A percentile compares a stretch with the other conserved stretches of the same genome.
Evolutionary conservation across 2,888 invertebrate species (phyloP).

Genomic region (Dexiosoma caninum): DNA sequence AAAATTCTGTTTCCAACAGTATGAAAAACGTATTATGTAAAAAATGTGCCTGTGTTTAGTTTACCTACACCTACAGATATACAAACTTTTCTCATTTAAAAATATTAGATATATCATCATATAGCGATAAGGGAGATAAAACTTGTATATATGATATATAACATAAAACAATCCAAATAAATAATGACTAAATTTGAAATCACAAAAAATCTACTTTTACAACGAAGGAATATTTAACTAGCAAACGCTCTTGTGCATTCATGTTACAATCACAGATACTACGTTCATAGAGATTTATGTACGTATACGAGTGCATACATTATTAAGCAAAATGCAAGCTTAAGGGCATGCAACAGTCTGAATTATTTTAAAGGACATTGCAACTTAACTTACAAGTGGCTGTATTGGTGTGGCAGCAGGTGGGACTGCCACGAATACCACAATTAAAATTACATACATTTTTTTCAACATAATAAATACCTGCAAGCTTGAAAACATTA

Average conservation of each 20-base stretch:
- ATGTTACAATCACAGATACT: neutral
- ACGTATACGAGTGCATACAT: neutral
- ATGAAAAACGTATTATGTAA: too few relatives aligned
- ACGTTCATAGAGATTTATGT: neutral
- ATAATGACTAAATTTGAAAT: slow-evolving; percentile 41
- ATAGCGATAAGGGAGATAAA: too few relatives aligned
- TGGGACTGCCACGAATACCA: neutral
- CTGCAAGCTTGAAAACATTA: slow-evolving; percentile 41
- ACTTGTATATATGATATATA: neutral
- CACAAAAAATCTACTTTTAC: neutral
- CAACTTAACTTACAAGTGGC: neutral
- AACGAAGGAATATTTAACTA: neutral
- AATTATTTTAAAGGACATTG: slow-evolving; percentile 16
- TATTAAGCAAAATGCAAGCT: slow-evolving; percentile 10
- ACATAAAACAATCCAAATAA: neutral
- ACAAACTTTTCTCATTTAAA: too few relatives aligned
- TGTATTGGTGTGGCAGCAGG: neutral
- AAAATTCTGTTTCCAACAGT: too few relatives aligned
- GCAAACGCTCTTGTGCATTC: neutral
- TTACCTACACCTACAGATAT: too few relatives aligned
- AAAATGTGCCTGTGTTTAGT: too few relatives aligned
- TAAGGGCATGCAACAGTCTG: slow-evolving; percentile 54
- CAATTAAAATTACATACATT: neutral
- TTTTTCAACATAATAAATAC: slow-evolving; percentile 42
- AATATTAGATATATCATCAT: too few relatives aligned